Percentiles rank a stretch among this genome's conserved stretches.
These are phyloP conservation scores for Pitta sordida DNA, from an alignment of 2,113 vertebrate species.

Conservation along the genomic window DNA sequence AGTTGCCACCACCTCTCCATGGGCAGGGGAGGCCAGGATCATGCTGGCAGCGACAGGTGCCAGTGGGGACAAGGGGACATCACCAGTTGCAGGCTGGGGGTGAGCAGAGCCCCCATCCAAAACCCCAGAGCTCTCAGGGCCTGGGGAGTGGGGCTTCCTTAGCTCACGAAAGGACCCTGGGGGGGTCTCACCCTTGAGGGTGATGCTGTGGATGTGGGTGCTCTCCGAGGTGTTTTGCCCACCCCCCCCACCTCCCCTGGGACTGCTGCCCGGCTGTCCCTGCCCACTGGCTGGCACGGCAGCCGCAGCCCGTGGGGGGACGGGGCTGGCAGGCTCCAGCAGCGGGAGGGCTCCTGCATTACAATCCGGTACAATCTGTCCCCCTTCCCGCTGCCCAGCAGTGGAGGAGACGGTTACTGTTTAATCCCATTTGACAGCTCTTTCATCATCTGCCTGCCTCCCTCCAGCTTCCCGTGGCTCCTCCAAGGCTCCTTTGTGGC, in stretches of 20 bases:
- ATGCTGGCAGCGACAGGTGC: not conserved
- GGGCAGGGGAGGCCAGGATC: not conserved
- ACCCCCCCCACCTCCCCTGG: rapidly evolving
- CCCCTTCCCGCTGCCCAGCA: constrained; percentile 47
- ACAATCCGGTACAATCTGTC: constrained; percentile 43
- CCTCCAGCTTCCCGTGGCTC: constrained; percentile 47
- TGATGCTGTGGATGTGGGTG: not conserved
- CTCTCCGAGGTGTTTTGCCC: rapidly evolving
- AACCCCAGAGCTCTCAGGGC: not conserved
- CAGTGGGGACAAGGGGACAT: not conserved
- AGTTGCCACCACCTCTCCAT: not conserved
- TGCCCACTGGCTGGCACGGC: not conserved
- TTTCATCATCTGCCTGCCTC: constrained; percentile 68
- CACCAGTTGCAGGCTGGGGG: not conserved
- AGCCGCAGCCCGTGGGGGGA: not conserved
- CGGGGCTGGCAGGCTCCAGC: not conserved
- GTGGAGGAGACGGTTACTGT: constrained; percentile 56
- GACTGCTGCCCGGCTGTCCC: not conserved
- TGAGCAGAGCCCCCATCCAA: not conserved
- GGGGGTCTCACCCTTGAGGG: not conserved
- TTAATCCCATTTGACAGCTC: constrained; percentile 73
- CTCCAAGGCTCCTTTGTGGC: constrained; percentile 69
- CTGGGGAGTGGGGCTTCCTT: not conserved
- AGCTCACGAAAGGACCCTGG: rapidly evolving
- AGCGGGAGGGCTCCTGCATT: constrained; percentile 9